Conservation (phyloP, 2,888 invertebrate genomes). For the Drosophila subsilvestris region DNA sequence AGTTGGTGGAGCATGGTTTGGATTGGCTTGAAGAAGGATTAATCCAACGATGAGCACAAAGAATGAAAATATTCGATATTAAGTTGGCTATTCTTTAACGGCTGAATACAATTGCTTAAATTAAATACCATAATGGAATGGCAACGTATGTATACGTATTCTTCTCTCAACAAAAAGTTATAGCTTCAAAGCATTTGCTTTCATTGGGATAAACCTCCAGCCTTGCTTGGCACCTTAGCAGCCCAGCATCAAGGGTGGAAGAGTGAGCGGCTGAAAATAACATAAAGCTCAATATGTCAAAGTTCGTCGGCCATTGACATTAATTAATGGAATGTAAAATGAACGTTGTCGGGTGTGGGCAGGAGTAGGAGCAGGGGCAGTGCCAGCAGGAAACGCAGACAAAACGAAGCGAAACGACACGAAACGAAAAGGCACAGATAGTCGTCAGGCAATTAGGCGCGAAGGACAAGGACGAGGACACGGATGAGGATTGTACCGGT, state of each 20-base stretch:
- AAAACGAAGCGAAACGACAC: conserved; percentile 33
- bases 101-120: too few relatives aligned
- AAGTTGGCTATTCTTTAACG: too few relatives aligned
- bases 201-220: conserved; percentile 13
- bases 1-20: too few relatives aligned
- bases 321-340: conserved; percentile 80
- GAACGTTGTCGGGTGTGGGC: conserved; percentile 50
- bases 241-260: neutral
- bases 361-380: conserved; percentile 30
- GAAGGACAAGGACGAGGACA: conserved; percentile 43
- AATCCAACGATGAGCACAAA: too few relatives aligned
- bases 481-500: conserved; percentile 19
- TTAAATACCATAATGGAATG: neutral
- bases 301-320: conserved; percentile 70
- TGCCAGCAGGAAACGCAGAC: conserved; percentile 59
- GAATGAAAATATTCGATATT: too few relatives aligned
- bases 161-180: neutral
- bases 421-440: conserved; percentile 35
- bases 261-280: neutral
- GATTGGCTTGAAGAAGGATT: too few relatives aligned
- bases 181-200: conserved; percentile 6
- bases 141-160: neutral
- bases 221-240: neutral
- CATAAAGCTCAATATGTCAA: conserved; percentile 74
- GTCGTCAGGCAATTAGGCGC: conserved; percentile 66